Conservation (phyloP, 1,140 invertebrate species). For the Gryllus bimaculatus region DNA sequence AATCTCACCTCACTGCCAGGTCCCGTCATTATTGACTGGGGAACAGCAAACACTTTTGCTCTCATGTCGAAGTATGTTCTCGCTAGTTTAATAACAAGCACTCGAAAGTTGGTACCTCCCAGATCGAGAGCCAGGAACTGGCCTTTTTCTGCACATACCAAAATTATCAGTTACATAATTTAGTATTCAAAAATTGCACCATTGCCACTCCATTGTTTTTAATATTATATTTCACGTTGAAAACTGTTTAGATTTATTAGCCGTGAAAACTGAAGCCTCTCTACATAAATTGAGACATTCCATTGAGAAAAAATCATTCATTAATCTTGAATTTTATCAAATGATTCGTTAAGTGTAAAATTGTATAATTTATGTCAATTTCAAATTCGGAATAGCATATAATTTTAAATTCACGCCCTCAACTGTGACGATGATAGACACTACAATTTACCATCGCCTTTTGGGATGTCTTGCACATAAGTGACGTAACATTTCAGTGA, state of each 20-base stretch:
- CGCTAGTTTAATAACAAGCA: conserved; percentile 80
- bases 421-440: background rate
- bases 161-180: no score
- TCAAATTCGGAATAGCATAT: no score
- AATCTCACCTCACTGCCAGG: conserved; percentile 43
- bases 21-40: conserved; percentile 87
- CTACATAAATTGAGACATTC: no score
- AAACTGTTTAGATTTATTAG: no score
- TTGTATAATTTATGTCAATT: no score
- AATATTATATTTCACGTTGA: no score
- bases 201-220: no score
- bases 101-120: conserved; percentile 97
- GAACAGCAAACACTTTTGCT: conserved; percentile 93
- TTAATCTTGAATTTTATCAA: no score
- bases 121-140: conserved; percentile 95
- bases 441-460: background rate
- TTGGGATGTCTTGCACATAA: background rate
- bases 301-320: no score
- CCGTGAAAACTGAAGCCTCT: no score
- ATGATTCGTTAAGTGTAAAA: no score
- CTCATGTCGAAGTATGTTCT: conserved; percentile 80
- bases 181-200: no score
- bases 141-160: conserved; percentile 61
- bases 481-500: background rate
- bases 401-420: background rate